Percentiles rank a stretch among this genome's conserved stretches.
These are phyloP conservation scores for Caenorhabditis panamensis DNA, from an alignment of 2,888 invertebrate species.

Conservation along the genomic window DNA sequence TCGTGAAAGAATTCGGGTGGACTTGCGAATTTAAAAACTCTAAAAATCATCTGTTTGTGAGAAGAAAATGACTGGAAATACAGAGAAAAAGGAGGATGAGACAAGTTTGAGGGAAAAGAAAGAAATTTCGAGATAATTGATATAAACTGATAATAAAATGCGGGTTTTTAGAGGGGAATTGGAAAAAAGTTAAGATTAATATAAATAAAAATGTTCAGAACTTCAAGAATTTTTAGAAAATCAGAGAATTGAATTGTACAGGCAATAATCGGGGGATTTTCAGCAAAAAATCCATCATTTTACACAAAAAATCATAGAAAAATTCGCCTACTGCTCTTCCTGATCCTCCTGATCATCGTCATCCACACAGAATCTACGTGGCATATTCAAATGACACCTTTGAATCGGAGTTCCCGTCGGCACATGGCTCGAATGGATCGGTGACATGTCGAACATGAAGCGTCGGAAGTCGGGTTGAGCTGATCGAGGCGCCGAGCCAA, in stretches of 20 bases:
- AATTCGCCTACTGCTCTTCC: not conserved
- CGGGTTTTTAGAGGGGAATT: not conserved
- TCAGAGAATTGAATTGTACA: conserved; percentile 32
- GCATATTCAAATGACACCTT: conserved; percentile 42
- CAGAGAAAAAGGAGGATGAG: no score
- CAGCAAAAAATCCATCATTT: not conserved
- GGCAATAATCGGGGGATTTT: conserved; percentile 25
- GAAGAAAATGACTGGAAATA: no score
- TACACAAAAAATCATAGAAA: not conserved
- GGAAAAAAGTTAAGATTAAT: no score
- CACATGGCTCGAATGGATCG: conserved; percentile 44
- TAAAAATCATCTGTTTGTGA: no score
- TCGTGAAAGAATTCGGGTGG: no score
- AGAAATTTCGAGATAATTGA: not conserved
- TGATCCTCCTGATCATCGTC: conserved; percentile 24
- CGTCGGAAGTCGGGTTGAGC: conserved; percentile 29
- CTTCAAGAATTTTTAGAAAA: conserved; percentile 17
- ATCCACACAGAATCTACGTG: conserved; percentile 29
- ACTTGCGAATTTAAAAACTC: no score
- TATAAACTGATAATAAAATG: not conserved
- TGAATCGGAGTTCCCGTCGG: conserved; percentile 37
- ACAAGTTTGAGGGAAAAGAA: no score
- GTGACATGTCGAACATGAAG: conserved; percentile 60
- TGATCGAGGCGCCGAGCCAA: no score
- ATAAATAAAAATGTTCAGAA: no score